These are phyloP conservation scores for Myathropa florea DNA, from an alignment of 2,888 invertebrate species.

Conservation along the genomic window DNA sequence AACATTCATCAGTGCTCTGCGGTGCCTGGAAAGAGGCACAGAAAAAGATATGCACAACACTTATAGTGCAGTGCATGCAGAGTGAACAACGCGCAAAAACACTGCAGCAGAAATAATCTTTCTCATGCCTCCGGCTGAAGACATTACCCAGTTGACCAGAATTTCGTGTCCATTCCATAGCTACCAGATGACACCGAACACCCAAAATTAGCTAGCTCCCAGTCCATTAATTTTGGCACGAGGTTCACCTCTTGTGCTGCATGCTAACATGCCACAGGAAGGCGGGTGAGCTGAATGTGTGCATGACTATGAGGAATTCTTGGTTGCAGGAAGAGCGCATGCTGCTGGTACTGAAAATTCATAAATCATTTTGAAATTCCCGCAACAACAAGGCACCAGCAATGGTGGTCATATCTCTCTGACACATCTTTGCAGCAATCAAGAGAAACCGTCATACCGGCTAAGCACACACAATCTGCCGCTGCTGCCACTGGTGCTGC, in stretches of 20 bases:
- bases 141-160: constrained; percentile 43
- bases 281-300: constrained; percentile 21
- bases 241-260: constrained; percentile 50
- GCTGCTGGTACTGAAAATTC: constrained; percentile 53
- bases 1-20: not conserved
- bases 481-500: constrained; percentile 33
- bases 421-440: constrained; percentile 66
- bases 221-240: constrained; percentile 55
- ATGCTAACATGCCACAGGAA: constrained; percentile 30
- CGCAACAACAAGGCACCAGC: constrained; percentile 45
- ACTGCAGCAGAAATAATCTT: constrained; percentile 48
- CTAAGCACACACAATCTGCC: constrained; percentile 12
- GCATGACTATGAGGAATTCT: constrained; percentile 36
- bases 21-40: constrained; percentile 25
- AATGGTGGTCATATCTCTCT: constrained; percentile 63
- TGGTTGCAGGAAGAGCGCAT: constrained; percentile 28
- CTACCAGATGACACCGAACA: constrained; percentile 42
- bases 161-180: constrained; percentile 12
- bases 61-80: constrained; percentile 32
- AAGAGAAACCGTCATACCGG: constrained; percentile 62
- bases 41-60: no score
- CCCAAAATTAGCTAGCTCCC: constrained; percentile 54
- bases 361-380: constrained; percentile 67
- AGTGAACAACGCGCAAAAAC: constrained; percentile 12
- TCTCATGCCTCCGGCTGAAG: constrained; percentile 13